Evolutionary conservation across 1,140 invertebrate species (phyloP), one percentile per base, ranked within the genome.

Genomic region (Bombus pyrosoma): DNA sequence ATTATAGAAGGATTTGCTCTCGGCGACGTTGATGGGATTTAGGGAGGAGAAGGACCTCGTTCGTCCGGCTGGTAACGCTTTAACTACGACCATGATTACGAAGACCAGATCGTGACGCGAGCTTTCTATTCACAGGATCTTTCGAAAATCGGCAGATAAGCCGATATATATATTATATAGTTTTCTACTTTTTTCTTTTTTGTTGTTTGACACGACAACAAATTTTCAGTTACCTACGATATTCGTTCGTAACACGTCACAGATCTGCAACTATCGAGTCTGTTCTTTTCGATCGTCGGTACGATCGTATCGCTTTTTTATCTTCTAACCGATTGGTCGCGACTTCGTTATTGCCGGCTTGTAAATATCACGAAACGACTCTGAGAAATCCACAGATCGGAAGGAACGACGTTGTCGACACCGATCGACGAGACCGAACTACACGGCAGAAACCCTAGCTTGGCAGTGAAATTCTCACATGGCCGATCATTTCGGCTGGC

Each of bases 1-100:
- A 89, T 90, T 90, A 90, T 89, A 79, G 85, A 84, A 90, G 87
- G 87, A 89, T 90, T 90, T 87, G 85, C 87, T 89, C 87, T 89
- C 77, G 81, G 62, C 89, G 85, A 83, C 85, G 85, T 86, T 89
- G 87, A 90, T 90, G 89, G 81, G 89, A 88, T 89, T 89, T 83
- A 12, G 34, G 57, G n/a, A 69, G 37, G 41, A 34, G 41, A 37
- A 41, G n/a, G 78, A 43, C 34, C 66, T 80, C 43, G 78, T 43
- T 62, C 32, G 47, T 43, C 78, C 64, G 15, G 25, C 43, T 68
- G 34, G 41, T 68, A 47, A 47, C 47, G 78, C 43, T 80, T 69
- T 39, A 53, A 71, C 37, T 43, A 34, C n/a, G 47, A 28, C 8
- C 57, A 39, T 34, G n/a, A 39, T 32, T 39, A 28, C 37, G 37